Evolutionary conservation across 2,113 vertebrate genomes (phyloP), one percentile per base, ranked within the genome.

Genomic region (Pogona vitticeps): DNA sequence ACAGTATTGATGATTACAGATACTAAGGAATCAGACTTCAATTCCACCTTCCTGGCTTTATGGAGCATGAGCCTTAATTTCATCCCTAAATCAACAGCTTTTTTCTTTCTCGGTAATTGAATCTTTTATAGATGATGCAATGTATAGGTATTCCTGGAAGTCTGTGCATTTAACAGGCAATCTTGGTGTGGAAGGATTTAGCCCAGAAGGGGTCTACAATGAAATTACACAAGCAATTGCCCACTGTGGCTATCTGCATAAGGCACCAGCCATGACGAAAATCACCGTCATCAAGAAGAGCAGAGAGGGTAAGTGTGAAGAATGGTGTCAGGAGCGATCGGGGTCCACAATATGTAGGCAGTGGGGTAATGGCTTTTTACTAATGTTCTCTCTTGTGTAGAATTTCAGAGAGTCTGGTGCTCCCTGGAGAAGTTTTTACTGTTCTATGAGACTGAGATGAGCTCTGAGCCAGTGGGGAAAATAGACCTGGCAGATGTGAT

Each of bases 191-290:
- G 67, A 0, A 73, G 88, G 88, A 1, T 56, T 0, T 0, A 91
- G 80, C 40, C 87, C n/a, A 0, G 94, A 94, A 23, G 94, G 97
- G 0, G 97, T 99, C 17, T 99, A 99, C 84, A 98, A 99, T 0
- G 98, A 99, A 94, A 98, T 99, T 95, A 97, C 97, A 0, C 98
- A 98, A 90, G 96, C 98, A 0, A 96, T 98, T 75, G 90, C 96
- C 2, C 96, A 97, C 88, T 98, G 97, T 0, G 97, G 98, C 59
- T 99, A 96, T 94, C 96, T 99, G 77, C 97, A 98, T 95, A 97
- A 98, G 84, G 96, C 97, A 26, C 80, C 93, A 0, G 91, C 95
- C 8, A 80, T 92, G 58, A 92, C 86, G 79, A 97, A 94, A 94
- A 96, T 96, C 76, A 97, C 96, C 0, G 90, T 96, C 81, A 94